phyloP scores from a whole-genome alignment of 2,888 invertebrate genomes.

The Pegoplata infirma region DNA sequence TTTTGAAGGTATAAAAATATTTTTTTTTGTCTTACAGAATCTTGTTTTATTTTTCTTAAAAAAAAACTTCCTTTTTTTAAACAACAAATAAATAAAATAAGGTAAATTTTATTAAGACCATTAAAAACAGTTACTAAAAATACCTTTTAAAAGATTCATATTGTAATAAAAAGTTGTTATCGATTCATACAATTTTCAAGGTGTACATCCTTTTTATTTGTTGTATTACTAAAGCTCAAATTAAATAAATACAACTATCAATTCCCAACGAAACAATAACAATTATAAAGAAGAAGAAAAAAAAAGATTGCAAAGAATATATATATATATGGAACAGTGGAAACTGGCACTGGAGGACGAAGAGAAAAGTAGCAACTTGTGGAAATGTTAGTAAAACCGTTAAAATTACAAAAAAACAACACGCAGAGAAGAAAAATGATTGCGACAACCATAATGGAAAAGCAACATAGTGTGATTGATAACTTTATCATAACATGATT shows the following conservation, averaged over 20 bases:
- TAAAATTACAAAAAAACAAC: no score
- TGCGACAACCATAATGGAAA: no score
- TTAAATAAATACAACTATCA: not conserved
- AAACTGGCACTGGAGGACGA: not conserved
- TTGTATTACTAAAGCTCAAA: not conserved
- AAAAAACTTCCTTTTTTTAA: not conserved
- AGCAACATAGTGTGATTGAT: no score
- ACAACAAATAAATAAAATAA: no score
- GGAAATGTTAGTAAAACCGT: no score
- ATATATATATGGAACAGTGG: not conserved
- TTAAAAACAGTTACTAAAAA: constrained; percentile 12
- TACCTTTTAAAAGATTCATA: not conserved
- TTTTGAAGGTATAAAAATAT: not conserved
- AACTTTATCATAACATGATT: no score
- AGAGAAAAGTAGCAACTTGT: no score
- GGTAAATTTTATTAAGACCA: not conserved
- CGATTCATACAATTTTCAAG: constrained; percentile 60
- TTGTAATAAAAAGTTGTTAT: constrained; percentile 41
- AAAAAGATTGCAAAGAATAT: not conserved
- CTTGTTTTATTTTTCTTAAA: not conserved
- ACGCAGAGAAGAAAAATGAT: no score
- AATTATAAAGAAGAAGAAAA: not conserved
- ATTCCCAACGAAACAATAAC: not conserved
- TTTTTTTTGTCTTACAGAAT: not conserved
- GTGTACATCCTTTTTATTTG: constrained; percentile 61